Evolutionary conservation across 2,113 vertebrate species (phyloP).

Genomic region (Oceanodroma tethys): DNA sequence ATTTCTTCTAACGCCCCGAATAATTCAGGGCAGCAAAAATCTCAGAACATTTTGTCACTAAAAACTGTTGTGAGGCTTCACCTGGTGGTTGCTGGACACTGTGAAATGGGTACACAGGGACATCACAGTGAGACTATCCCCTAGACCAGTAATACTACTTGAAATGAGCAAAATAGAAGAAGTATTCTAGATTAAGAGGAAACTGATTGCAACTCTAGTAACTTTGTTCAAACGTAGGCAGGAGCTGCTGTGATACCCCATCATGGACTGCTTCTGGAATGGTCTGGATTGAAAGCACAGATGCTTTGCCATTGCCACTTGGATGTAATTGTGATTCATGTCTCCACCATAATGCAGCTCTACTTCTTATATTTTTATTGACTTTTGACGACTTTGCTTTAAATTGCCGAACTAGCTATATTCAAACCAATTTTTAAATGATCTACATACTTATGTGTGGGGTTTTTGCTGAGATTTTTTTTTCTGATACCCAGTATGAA

Average conservation of each 20-base stretch:
- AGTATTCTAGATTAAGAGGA: not conserved
- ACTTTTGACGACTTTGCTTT: not conserved
- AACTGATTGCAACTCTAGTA: not conserved
- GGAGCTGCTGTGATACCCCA: not conserved
- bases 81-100: not conserved
- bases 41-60: not conserved
- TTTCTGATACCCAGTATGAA: not conserved
- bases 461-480: accelerated
- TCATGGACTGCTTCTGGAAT: not conserved
- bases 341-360: not conserved
- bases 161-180: not conserved
- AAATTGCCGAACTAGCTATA: not conserved
- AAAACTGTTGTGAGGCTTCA: not conserved
- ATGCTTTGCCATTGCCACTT: not conserved
- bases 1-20: not conserved
- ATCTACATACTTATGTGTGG: not conserved
- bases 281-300: not conserved
- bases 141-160: not conserved
- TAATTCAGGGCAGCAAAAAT: not conserved
- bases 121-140: not conserved
- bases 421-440: not conserved
- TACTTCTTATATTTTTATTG: not conserved
- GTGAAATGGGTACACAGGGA: not conserved
- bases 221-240: not conserved
- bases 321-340: not conserved